Base-by-base conservation (phyloP, 2,888 invertebrate genomes). In the Brachynemurus nebulosus region DNA sequence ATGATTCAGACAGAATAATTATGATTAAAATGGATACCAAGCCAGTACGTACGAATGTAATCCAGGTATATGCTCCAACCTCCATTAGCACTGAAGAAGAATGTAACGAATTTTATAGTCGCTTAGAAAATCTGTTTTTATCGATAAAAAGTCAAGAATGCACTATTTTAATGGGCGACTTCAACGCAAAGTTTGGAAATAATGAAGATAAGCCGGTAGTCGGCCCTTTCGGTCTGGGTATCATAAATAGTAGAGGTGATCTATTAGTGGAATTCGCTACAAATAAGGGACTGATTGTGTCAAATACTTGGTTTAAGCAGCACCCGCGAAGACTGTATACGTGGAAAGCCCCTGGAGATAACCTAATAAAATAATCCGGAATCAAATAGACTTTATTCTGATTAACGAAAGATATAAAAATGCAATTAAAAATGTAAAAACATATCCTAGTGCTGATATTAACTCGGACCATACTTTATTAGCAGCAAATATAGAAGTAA, bases 301-400 rank as follows among this genome's bases (percentile, higher is more conserved):
- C 8, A 9, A 39, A 39, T 7, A 39, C 39, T 8, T 39, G 39
- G 39, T 39, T 39, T 23, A 5, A 39, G 1, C 39, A 23, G 16
- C 39, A 20, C 2, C 7, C 5, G n/a, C n/a, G 12, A 23, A n/a
- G 39, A 9, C 18, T 39, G 4, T 39, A 39, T 14, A 39, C 39
- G 2, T 39, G 39, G 39, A 39, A 18, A 4, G 20, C 39, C 2
- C 39, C 39, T 9, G 21, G 23, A 4, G 23, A 39, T 14, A 23
- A 8, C 8, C 14, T 8, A 7, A 14, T 21, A 20, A 23, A 4
- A 39, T 39, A 8, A 12, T 39, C 14, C n/a, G 39, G 4, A 39
- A 39, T 4, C 39, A 39, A 11, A 39, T 23, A 2, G 39, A 39
- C 12, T 39, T 8, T 11, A 39, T 23, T 2, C 9, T 39, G 17